phyloP scores from a whole-genome alignment of 1,140 invertebrate species.

The Samia ricini region DNA sequence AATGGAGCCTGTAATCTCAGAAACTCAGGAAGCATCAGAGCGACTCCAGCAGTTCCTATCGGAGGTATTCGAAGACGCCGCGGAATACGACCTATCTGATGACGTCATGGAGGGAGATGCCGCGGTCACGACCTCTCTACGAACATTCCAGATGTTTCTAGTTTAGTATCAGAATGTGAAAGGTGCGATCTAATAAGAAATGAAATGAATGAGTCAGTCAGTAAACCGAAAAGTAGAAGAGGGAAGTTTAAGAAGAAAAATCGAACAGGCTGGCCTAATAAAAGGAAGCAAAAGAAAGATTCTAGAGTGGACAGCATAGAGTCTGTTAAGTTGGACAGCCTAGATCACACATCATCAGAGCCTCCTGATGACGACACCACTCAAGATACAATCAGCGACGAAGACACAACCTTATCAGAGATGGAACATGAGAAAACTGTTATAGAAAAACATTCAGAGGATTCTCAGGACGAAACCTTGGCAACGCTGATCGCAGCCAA shows the following conservation, averaged over 20 bases:
- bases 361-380: conserved; percentile 48
- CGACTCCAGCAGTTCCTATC: conserved; percentile 66
- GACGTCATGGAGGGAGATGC: conserved; percentile 52
- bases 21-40: conserved; percentile 59
- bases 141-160: conserved; percentile 55
- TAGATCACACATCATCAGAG: conserved; percentile 53
- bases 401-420: conserved; percentile 43
- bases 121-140: conserved; percentile 43
- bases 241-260: conserved; percentile 76
- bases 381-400: conserved; percentile 48
- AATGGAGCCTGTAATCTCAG: conserved; percentile 51
- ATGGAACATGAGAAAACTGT: conserved; percentile 41
- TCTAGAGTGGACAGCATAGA: conserved; percentile 49
- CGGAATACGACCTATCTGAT: conserved; percentile 63
- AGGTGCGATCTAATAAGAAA: conserved; percentile 63
- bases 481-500: conserved; percentile 2
- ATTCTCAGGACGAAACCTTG: conserved; percentile 23
- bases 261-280: conserved; percentile 72
- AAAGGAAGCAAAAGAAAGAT: conserved; percentile 59
- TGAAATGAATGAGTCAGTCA: conserved; percentile 52
- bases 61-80: conserved; percentile 66
- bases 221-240: conserved; percentile 33
- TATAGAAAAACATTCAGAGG: conserved; percentile 30
- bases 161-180: conserved; percentile 63
- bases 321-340: conserved; percentile 44